Base-by-base conservation (phyloP, 2,888 invertebrate species). In the Caenorhabditis virilis region DNA sequence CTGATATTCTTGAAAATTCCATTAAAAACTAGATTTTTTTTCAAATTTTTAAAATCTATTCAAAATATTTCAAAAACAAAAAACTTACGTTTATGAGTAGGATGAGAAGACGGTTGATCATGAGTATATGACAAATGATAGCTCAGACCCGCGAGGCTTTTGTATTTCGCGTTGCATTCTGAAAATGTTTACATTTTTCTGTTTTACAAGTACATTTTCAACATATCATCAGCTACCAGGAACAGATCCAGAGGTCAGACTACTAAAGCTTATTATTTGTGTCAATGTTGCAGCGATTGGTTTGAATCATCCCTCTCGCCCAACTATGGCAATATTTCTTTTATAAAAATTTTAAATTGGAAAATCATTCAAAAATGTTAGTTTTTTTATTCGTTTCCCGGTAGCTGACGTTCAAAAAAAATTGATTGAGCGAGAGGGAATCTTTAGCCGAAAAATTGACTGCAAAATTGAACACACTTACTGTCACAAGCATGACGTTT, bases 131-230 rank as follows among this genome's bases (percentile, higher is more conserved):
- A 51, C 22, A 59, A 58, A 89, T 95, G 94, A 88, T 94, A 94
- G 81, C 91, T 92, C 84, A 95, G 89, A 77, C 94, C 94, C 77
- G 94, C 93, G 78, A 93, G 89, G 74, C 93, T 93, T 89, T 95
- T 94, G 90, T 95, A 94, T 84, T 93, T 90, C 83, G 92, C 92
- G 85, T 92, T 91, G 88, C 94, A 95, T 85, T 75, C 82, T 82
- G 72, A 65, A 80, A 74, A 27, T 5, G 5, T 30, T 30, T 6
- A 20, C 11, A 30, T n/a, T 3, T 26, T 6, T 25, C 26, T 38
- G 11, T 4, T 18, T 51, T 39, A 1, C 2, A 26, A 51, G 1
- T 2, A 25, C 13, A 30, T 42, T 27, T 22, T 4, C 30, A 42
- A 7, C 22, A 33, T 15, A 16, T 1, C 4, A 7, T 51, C 48